These are phyloP conservation scores for Stichopus horrens DNA, from an alignment of 53 echinoderm and acorn worm species.

Conservation along the genomic window DNA sequence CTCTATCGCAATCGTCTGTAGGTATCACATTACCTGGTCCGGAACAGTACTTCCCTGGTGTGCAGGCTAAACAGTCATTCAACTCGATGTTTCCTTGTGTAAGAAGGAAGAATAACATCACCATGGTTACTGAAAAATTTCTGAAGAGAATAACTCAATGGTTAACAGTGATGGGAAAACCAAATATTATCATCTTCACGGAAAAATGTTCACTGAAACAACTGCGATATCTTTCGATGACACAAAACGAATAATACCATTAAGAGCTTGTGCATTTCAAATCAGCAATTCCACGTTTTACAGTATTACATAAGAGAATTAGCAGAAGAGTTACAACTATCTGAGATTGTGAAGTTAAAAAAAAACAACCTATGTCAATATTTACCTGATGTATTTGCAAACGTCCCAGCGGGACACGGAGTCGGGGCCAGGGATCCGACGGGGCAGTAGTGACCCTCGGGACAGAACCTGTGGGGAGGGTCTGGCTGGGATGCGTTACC, in stretches of 20 bases:
- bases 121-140: too few species aligned
- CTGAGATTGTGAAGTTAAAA: too few species aligned
- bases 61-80: constrained; percentile 79
- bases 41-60: constrained; percentile 85
- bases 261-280: too few species aligned
- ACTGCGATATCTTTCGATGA: too few species aligned
- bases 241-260: too few species aligned
- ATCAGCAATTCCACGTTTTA: too few species aligned
- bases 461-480: constrained; percentile 83
- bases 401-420: constrained; percentile 87
- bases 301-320: too few species aligned
- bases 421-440: constrained; percentile 71
- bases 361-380: neutral
- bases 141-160: too few species aligned
- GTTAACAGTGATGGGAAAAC: too few species aligned
- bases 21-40: constrained; percentile 78
- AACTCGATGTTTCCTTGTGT: constrained; percentile 74
- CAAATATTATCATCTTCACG: too few species aligned
- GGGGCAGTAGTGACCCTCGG: constrained; percentile 78
- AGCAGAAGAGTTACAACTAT: too few species aligned
- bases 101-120: neutral
- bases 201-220: too few species aligned
- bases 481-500: constrained; percentile 87
- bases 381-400: constrained; percentile 88
- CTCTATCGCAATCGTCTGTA: constrained; percentile 69